phyloP scores from a whole-genome alignment of 2,797 vertebrate genomes.

The Epinephelus awoara region DNA sequence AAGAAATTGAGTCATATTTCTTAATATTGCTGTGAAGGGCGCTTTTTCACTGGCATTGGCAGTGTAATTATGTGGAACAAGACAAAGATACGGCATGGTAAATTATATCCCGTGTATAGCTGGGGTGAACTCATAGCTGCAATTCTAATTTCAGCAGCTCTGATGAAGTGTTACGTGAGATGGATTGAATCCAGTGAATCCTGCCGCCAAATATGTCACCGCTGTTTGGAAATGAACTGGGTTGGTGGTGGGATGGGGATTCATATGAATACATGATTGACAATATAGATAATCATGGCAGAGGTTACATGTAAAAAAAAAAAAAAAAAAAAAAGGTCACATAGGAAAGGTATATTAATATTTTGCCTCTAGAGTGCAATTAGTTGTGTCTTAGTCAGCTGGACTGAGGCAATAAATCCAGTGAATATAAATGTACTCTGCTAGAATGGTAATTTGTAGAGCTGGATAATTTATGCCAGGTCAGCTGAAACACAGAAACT shows the following conservation, averaged over 20 bases:
- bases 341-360: slow-evolving; percentile 4
- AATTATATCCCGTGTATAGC: slow-evolving; percentile 59
- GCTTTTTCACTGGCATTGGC: slow-evolving; percentile 48
- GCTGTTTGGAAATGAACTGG: slow-evolving; percentile 41
- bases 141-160: slow-evolving; percentile 59
- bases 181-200: slow-evolving; percentile 39
- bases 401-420: slow-evolving; percentile 14
- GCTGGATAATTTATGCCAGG: background rate
- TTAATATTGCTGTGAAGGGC: slow-evolving; percentile 29
- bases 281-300: slow-evolving; percentile 28
- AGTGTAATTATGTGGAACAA: slow-evolving; percentile 71
- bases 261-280: slow-evolving; percentile 63
- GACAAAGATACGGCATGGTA: slow-evolving; percentile 46
- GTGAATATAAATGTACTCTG: slow-evolving; percentile 28
- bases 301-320: slow-evolving; percentile 6
- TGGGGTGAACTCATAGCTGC: slow-evolving; percentile 35
- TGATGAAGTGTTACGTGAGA: slow-evolving; percentile 67
- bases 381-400: slow-evolving; percentile 25
- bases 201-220: slow-evolving; percentile 47
- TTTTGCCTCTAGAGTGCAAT: slow-evolving; percentile 42
- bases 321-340: background rate
- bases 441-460: slow-evolving; percentile 23
- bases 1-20: slow-evolving; percentile 39
- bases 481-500: slow-evolving; percentile 32
- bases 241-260: slow-evolving; percentile 10